Percentiles rank a stretch among this genome's conserved stretches.
Conservation (phyloP, 2,888 invertebrate species). For the Lepeophtheirus nordmannii region DNA sequence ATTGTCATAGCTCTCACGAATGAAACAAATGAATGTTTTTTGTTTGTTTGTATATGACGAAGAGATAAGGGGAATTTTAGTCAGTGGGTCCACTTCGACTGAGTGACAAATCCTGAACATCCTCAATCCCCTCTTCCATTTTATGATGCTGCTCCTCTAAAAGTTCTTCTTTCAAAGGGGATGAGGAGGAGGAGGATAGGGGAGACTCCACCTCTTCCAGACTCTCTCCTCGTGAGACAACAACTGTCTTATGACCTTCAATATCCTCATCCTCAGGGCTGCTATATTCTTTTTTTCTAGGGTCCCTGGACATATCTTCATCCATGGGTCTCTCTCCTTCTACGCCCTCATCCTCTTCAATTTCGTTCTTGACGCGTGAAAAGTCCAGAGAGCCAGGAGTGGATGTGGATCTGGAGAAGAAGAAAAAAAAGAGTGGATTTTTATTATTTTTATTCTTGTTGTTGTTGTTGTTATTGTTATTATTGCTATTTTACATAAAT, state of each 20-base stretch:
- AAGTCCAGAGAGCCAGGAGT: neutral
- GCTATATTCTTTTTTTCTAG: no score
- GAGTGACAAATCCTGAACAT: neutral
- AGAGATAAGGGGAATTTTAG: neutral
- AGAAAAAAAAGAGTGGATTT: neutral
- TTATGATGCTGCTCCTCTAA: no score
- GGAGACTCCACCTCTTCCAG: neutral
- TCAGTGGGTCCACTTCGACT: neutral
- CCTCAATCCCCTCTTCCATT: neutral
- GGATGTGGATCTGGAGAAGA: neutral
- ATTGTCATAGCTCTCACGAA: no score
- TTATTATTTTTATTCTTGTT: no score
- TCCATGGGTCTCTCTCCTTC: no score
- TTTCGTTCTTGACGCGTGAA: neutral
- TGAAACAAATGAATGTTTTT: no score
- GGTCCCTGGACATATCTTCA: no score
- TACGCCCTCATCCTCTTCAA: neutral
- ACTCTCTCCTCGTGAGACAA: neutral
- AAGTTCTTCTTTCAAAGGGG: no score
- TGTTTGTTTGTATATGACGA: neutral
- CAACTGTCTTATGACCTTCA: neutral
- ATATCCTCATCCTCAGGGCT: neutral
- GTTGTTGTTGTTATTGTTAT: no score
- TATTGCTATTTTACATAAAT: no score
- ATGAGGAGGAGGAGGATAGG: neutral